Conservation (phyloP, 2,888 invertebrate genomes). For the Mythimna ferrago region DNA sequence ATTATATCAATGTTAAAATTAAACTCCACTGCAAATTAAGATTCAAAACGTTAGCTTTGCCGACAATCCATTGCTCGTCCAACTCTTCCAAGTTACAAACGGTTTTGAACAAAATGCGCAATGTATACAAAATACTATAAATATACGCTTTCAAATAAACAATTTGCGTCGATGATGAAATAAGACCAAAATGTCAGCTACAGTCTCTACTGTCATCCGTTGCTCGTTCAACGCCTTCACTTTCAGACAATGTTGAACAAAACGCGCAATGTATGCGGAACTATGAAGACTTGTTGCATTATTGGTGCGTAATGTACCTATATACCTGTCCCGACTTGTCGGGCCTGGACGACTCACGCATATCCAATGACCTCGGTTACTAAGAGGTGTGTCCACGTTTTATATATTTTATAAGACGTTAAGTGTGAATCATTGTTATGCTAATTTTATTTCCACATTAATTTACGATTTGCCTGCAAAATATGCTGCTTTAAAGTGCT, state of each 20-base stretch:
- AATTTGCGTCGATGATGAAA: not conserved
- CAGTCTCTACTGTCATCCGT: not conserved
- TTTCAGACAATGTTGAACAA: not conserved
- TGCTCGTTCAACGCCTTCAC: not conserved
- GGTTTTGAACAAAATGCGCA: no score
- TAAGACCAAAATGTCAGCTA: not conserved
- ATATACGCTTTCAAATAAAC: not conserved
- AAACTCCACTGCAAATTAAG: no score
- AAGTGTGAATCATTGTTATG: conserved; percentile 57
- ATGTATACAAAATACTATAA: no score
- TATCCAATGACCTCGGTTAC: conserved; percentile 60
- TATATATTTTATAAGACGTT: conserved; percentile 47
- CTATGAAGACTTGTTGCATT: conserved; percentile 25
- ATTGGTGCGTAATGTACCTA: conserved; percentile 59
- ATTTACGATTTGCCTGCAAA: conserved; percentile 46
- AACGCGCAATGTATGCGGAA: conserved; percentile 9
- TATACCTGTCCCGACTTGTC: conserved; percentile 75
- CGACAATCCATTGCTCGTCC: no score
- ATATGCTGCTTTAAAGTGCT: conserved; percentile 37
- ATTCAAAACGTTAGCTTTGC: no score
- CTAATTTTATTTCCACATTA: conserved; percentile 59
- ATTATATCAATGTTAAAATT: no score
- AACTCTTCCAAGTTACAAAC: no score
- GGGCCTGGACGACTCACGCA: conserved; percentile 67
- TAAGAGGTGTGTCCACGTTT: conserved; percentile 60